Conservation (phyloP, 2,888 invertebrate species). For the Chloroclysta siterata region DNA sequence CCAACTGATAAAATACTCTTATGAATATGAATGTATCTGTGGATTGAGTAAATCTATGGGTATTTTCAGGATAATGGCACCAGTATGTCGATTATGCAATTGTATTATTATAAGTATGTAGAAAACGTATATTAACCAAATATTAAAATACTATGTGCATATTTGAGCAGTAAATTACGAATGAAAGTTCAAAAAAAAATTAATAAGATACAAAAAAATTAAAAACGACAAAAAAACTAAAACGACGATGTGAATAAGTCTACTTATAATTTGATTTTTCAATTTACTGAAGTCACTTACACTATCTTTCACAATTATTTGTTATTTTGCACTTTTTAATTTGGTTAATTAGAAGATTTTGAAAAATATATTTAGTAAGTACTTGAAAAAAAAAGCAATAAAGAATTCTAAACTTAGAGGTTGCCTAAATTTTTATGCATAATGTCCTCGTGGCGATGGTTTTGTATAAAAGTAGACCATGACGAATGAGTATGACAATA, state of each 20-base stretch:
- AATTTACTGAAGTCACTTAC: too few relatives aligned
- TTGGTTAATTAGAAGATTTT: too few relatives aligned
- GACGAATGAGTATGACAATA: too few relatives aligned
- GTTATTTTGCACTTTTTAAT: too few relatives aligned
- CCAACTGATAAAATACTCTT: not conserved
- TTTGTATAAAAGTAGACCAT: not conserved
- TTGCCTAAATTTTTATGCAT: not conserved
- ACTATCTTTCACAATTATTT: too few relatives aligned
- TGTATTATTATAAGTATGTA: conserved; percentile 11
- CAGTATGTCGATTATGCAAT: conserved; percentile 1
- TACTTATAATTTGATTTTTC: too few relatives aligned
- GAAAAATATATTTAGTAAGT: too few relatives aligned
- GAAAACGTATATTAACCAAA: conserved; percentile 16
- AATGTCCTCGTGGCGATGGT: not conserved
- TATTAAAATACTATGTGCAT: conserved; percentile 10
- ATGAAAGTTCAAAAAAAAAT: not conserved
- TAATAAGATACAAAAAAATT: conserved; percentile 1
- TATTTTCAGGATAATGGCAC: not conserved
- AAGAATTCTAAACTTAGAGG: too few relatives aligned
- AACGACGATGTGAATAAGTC: not conserved
- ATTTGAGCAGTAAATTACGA: conserved; percentile 2
- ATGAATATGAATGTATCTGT: too few relatives aligned
- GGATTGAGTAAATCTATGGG: not conserved
- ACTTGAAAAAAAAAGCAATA: too few relatives aligned
- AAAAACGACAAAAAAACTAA: conserved; percentile 9